These are phyloP conservation scores for Falco novaeseelandiae DNA, from an alignment of 2,797 vertebrate genomes.

Conservation along the genomic window DNA sequence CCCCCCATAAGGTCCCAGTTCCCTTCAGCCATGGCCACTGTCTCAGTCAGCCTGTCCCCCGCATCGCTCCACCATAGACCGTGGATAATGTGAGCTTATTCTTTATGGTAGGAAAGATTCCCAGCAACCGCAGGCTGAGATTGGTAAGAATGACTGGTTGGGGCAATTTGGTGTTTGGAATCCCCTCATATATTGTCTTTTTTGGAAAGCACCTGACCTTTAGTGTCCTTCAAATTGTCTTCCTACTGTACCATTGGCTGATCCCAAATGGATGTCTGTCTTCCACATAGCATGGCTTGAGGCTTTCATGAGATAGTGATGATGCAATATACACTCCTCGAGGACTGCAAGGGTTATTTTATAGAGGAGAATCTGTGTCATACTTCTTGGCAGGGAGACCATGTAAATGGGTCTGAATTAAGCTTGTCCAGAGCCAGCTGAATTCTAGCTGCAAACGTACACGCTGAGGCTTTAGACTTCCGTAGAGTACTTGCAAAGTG, in stretches of 20 bases:
- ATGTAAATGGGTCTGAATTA: not conserved
- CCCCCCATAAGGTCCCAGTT: not conserved
- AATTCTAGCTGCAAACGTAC: not conserved
- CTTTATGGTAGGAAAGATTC: not conserved
- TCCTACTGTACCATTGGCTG: not conserved
- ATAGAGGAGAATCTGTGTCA: not conserved
- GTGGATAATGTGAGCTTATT: rapidly evolving
- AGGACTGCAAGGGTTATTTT: not conserved
- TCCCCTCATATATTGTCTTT: not conserved
- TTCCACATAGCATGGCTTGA: not conserved
- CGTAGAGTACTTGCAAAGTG: not conserved
- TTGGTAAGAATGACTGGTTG: not conserved
- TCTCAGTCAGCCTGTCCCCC: not conserved
- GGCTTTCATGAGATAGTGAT: not conserved
- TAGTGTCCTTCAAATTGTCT: not conserved
- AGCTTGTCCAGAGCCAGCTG: not conserved
- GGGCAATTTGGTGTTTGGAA: not conserved
- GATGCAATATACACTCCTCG: not conserved
- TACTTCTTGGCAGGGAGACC: not conserved
- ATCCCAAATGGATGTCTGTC: not conserved
- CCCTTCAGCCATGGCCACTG: not conserved
- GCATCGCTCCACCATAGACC: rapidly evolving
- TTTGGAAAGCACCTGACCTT: not conserved
- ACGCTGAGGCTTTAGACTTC: not conserved
- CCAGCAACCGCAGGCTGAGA: not conserved